A percentile compares a stretch with the other conserved stretches of the same genome.
These are phyloP conservation scores for Ia io DNA, from an alignment of 2,113 vertebrate species.

Conservation along the genomic window DNA sequence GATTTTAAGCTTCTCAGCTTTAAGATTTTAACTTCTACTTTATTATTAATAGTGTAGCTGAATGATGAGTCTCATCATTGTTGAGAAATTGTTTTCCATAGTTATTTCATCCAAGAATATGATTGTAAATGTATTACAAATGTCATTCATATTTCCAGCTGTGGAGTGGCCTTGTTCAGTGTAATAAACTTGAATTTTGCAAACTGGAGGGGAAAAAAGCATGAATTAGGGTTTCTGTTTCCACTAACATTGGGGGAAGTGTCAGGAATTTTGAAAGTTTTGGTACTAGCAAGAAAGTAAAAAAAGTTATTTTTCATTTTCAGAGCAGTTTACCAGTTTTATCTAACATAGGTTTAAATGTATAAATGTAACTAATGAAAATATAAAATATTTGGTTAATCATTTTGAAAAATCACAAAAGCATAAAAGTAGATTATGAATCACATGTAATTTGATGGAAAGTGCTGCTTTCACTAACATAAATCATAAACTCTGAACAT, in stretches of 20 bases:
- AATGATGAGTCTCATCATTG: background rate
- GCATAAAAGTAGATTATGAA: constrained; percentile 24
- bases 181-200: background rate
- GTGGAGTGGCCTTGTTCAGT: background rate
- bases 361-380: background rate
- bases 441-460: background rate
- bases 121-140: constrained; percentile 23
- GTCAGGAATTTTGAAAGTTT: background rate
- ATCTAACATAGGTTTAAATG: background rate
- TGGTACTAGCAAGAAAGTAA: background rate
- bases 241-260: background rate
- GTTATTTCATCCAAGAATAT: constrained; percentile 30
- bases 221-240: background rate
- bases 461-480: background rate
- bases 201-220: background rate
- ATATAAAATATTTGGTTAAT: background rate
- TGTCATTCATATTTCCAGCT: background rate
- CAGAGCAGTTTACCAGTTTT: constrained; percentile 2
- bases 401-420: constrained; percentile 21
- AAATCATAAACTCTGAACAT: background rate
- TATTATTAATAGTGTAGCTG: background rate
- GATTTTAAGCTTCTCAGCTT: constrained; percentile 12
- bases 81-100: constrained; percentile 10
- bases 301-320: constrained; percentile 18
- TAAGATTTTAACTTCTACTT: constrained; percentile 38